These are phyloP conservation scores for Anableps anableps DNA, from an alignment of 2,797 vertebrate genomes.

Conservation along the genomic window DNA sequence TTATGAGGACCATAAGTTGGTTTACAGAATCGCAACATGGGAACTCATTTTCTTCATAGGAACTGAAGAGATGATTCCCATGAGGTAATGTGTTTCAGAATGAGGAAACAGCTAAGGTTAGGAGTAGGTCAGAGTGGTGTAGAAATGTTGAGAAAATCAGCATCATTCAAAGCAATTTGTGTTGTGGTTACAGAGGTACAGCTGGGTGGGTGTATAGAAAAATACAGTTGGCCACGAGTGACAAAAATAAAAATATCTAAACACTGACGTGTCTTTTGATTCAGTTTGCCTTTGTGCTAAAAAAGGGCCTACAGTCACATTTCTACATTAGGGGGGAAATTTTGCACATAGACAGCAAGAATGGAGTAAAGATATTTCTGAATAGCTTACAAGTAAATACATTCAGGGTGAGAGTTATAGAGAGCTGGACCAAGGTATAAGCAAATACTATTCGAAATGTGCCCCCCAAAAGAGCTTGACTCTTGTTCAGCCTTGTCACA, in stretches of 20 bases:
- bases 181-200: neutral
- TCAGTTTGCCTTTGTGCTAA: neutral
- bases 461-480: too few species aligned
- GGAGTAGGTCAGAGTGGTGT: constrained; percentile 25
- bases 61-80: neutral
- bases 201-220: neutral
- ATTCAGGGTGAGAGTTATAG: neutral
- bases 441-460: neutral
- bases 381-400: neutral
- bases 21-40: neutral
- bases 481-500: neutral
- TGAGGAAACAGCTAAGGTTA: neutral
- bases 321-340: neutral
- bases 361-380: neutral
- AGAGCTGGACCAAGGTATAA: neutral
- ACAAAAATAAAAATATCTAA: neutral
- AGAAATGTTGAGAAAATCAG: neutral
- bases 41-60: neutral
- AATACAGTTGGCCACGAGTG: neutral
- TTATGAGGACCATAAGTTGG: neutral
- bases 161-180: neutral
- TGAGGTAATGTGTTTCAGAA: neutral
- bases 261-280: neutral
- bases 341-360: neutral
- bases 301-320: neutral